Evolutionary conservation across 2,888 invertebrate species (phyloP).

Genomic region (Cheiracanthium punctorium): DNA sequence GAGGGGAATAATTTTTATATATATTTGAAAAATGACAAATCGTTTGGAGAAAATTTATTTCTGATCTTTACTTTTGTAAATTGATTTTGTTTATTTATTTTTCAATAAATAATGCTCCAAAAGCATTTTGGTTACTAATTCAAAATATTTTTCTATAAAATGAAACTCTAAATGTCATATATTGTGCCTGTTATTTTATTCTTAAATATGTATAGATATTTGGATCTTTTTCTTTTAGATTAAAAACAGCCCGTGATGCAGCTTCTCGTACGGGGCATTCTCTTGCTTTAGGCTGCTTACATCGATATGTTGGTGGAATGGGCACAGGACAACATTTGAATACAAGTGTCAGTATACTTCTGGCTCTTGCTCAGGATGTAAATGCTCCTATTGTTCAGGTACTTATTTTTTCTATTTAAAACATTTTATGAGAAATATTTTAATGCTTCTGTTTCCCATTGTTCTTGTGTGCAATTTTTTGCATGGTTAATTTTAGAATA

Average conservation of each 20-base stretch:
- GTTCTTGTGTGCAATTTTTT: not conserved
- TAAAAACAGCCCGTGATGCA: conserved; percentile 90
- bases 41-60: too few species aligned
- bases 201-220: too few species aligned
- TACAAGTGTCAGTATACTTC: conserved; percentile 93
- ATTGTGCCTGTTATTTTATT: too few species aligned
- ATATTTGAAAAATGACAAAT: too few species aligned
- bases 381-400: conserved; percentile 96
- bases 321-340: conserved; percentile 95
- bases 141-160: too few species aligned
- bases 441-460: too few species aligned
- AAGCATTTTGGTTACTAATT: too few species aligned
- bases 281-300: conserved; percentile 95
- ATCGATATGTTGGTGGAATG: conserved; percentile 96
- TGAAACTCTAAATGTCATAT: too few species aligned
- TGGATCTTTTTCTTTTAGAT: conserved; percentile 74
- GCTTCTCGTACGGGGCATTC: conserved; percentile 89
- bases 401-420: conserved; percentile 45
- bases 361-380: conserved; percentile 95
- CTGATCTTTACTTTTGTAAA: too few species aligned
- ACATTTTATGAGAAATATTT: not conserved
- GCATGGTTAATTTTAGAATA: not conserved
- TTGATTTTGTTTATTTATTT: too few species aligned
- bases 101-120: too few species aligned
- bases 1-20: too few species aligned